Evolutionary conservation across 2,113 vertebrate species (phyloP).

Genomic region (Petrocephalus microphthalmus): DNA sequence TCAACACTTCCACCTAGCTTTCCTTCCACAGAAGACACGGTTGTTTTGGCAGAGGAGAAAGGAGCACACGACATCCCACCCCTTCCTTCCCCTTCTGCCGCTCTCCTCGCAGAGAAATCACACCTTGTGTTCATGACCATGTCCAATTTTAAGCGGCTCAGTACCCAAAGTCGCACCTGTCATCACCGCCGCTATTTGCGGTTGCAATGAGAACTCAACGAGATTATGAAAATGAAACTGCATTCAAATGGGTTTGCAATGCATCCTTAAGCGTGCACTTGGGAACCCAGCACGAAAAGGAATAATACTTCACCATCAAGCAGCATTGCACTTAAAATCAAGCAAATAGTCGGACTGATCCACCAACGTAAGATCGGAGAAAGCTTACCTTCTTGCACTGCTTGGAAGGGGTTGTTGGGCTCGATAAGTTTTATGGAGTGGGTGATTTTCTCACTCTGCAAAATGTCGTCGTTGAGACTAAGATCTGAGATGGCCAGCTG

Average conservation of each 20-base stretch:
- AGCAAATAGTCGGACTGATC: neutral
- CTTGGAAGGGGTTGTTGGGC: constrained; percentile 95
- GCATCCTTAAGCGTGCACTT: neutral
- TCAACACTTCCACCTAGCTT: constrained; percentile 46
- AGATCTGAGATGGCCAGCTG: constrained; percentile 94
- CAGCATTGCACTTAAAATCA: neutral
- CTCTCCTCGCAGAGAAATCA: neutral
- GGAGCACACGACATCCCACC: neutral
- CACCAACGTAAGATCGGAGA: neutral
- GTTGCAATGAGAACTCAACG: neutral
- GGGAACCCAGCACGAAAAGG: neutral
- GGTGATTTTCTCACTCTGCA: constrained; percentile 97
- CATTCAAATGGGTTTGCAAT: neutral
- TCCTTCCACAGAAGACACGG: constrained; percentile 31
- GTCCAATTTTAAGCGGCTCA: neutral
- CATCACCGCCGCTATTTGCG: neutral
- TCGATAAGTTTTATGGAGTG: constrained; percentile 96
- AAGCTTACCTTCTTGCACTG: constrained; percentile 91
- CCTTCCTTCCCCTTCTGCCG: neutral
- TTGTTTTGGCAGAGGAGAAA: neutral
- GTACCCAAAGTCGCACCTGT: neutral
- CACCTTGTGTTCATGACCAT: neutral
- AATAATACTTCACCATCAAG: neutral
- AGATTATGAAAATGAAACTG: neutral
- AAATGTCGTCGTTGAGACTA: constrained; percentile 90